Evolutionary conservation across 2,888 invertebrate species (phyloP), one percentile per base, ranked within the genome.

Genomic region (Nomada flava): DNA sequence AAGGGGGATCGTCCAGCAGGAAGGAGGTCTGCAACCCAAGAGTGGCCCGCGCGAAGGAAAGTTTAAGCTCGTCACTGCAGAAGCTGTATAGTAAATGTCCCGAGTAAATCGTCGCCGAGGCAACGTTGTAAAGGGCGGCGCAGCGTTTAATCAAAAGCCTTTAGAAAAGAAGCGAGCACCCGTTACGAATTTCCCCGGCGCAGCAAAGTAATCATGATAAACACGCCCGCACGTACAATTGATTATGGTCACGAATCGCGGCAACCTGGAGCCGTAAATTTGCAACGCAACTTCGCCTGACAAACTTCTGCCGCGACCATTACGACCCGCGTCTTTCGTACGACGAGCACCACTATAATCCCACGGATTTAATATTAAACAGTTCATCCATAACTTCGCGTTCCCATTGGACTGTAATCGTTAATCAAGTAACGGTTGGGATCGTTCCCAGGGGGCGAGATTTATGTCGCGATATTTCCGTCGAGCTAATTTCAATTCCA

Each of bases 191-290:
- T 57, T 44, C 13, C 26, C 18, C 13, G 26, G 13, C 5, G 26
- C 47, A 57, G 47, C 47, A 29, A 59, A 69, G 47, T 47, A 47
- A 69, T 69, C 69, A 44, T 59, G 42, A 59, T 47, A 47, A 69
- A 69, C 69, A n/a, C 18, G 59, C 10, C 44, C n/a, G 69, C 44
- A 29, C 26, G 20, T 15, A 47, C n/a, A 69, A 69, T 69, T 69
- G 69, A 69, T 69, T 69, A 69, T 26, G 44, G 44, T 69, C 47
- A 44, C 13, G 69, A 59, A 47, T 47, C n/a, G 69, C 69, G 69
- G 29, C 13, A 29, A 69, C 47, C 1, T 26, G 26, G 29, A 59
- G 29, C 47, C 47, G 59, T 59, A 50, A 59, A 59, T 26, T 69
- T 42, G 10, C 69, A 15, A 26, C 10, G n/a, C 47, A 69, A 47